Conservation (phyloP, 2,113 vertebrate species). For the Apteryx owenii region DNA sequence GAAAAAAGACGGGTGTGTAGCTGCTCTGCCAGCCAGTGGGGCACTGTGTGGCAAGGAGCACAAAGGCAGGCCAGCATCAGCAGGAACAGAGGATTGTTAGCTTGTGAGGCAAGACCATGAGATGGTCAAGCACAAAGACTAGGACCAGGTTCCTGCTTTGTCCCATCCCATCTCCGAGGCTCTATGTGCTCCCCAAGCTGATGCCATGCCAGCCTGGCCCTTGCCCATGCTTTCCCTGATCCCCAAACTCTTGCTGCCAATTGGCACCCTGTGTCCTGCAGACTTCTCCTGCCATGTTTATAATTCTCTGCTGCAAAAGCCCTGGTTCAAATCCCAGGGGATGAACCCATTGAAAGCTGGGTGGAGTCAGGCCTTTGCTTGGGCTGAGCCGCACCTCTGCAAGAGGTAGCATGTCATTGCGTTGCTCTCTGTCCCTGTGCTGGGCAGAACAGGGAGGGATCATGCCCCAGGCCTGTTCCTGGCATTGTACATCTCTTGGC, state of each 20-base stretch:
- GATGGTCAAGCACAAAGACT: neutral
- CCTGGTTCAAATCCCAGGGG: neutral
- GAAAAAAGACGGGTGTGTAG: neutral
- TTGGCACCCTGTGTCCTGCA: fast-evolving
- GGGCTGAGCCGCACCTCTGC: neutral
- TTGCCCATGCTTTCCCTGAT: fast-evolving
- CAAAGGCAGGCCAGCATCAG: neutral
- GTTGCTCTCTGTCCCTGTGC: neutral
- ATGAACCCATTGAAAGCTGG: neutral
- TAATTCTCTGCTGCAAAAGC: neutral
- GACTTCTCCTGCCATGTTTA: neutral
- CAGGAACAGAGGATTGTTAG: neutral
- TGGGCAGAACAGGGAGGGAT: neutral
- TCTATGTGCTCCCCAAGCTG: neutral
- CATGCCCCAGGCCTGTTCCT: neutral
- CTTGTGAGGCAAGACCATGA: fast-evolving
- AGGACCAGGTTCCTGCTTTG: neutral
- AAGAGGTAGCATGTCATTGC: neutral
- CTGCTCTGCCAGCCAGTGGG: neutral
- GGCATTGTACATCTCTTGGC: neutral
- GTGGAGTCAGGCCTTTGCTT: neutral
- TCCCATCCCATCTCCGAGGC: neutral
- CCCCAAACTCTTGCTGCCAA: neutral
- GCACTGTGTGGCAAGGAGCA: neutral
- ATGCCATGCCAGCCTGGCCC: neutral